Percentiles rank a stretch among this genome's conserved stretches.
Conservation (phyloP, 37 sponge, comb jelly and placozoan species). For the Beroe forskalii region DNA sequence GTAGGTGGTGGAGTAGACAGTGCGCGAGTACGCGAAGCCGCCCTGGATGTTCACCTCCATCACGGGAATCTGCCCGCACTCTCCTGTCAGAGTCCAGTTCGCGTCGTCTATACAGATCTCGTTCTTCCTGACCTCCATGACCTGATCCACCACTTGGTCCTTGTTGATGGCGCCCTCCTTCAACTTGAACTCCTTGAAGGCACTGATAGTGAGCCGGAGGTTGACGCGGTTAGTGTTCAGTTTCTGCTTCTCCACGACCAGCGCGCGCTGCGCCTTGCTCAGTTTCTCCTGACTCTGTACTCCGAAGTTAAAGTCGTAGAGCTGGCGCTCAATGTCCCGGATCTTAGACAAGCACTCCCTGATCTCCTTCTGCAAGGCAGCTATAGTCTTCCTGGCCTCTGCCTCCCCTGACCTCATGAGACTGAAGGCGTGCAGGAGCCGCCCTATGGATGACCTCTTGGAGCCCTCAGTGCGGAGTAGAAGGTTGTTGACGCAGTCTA, state of each 20-base stretch:
- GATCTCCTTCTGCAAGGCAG: constrained; percentile 45
- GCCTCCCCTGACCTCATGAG: constrained; percentile 41
- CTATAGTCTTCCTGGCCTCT: constrained; percentile 42
- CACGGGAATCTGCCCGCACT: constrained; percentile 33
- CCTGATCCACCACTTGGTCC: constrained; percentile 49
- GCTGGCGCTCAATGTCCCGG: neutral
- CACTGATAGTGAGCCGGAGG: constrained; percentile 41
- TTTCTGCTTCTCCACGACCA: constrained; percentile 38
- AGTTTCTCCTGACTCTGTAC: neutral
- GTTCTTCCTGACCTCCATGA: constrained; percentile 61
- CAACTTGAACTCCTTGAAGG: constrained; percentile 53
- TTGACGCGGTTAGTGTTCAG: constrained; percentile 22
- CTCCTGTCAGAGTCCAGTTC: constrained; percentile 43
- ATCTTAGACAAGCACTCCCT: neutral
- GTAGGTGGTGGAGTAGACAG: constrained; percentile 10
- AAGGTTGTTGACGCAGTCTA: constrained; percentile 59
- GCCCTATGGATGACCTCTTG: constrained; percentile 46
- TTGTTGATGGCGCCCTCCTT: neutral
- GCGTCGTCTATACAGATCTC: constrained; percentile 62
- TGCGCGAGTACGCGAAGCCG: constrained; percentile 47
- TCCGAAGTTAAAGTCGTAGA: constrained; percentile 39
- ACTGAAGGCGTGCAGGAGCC: constrained; percentile 44
- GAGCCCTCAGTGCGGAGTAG: constrained; percentile 51
- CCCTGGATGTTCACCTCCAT: constrained; percentile 62
- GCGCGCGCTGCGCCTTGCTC: neutral